Evolutionary conservation across 2,113 vertebrate species (phyloP).

Genomic region (Nyctereutes procyonoides): DNA sequence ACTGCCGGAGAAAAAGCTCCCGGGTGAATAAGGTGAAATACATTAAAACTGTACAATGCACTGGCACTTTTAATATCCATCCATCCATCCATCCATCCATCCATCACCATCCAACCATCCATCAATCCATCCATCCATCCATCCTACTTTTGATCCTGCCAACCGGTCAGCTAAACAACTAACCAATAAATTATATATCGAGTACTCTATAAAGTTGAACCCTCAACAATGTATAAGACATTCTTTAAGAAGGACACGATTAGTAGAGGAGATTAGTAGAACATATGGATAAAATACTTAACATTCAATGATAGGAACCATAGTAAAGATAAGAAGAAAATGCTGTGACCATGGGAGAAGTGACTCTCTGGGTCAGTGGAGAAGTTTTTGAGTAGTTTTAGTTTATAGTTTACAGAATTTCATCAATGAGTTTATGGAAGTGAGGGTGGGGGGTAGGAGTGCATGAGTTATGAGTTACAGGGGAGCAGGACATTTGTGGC

Average conservation of each 20-base stretch:
- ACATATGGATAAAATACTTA: background rate
- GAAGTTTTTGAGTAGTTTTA: background rate
- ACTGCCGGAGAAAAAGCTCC: conserved; percentile 19
- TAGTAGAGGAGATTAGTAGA: background rate
- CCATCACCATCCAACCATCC: background rate
- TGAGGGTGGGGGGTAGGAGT: background rate
- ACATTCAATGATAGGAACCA: background rate
- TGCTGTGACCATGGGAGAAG: background rate
- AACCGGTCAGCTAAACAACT: background rate
- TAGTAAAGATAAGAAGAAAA: background rate
- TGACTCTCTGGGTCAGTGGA: background rate
- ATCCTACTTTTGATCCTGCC: background rate
- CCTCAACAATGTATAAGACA: background rate
- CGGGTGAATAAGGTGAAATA: conserved; percentile 6
- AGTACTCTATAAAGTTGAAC: background rate
- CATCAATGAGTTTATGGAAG: background rate
- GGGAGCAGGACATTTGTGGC: background rate
- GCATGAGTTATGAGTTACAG: too few species aligned
- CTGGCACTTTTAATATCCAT: background rate
- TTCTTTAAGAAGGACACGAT: background rate
- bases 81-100: background rate
- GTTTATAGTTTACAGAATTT: background rate
- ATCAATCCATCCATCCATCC: background rate
- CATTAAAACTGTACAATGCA: background rate
- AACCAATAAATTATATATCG: background rate